These are phyloP conservation scores for Nothocercus julius DNA, from an alignment of 2,113 vertebrate species.

Conservation along the genomic window DNA sequence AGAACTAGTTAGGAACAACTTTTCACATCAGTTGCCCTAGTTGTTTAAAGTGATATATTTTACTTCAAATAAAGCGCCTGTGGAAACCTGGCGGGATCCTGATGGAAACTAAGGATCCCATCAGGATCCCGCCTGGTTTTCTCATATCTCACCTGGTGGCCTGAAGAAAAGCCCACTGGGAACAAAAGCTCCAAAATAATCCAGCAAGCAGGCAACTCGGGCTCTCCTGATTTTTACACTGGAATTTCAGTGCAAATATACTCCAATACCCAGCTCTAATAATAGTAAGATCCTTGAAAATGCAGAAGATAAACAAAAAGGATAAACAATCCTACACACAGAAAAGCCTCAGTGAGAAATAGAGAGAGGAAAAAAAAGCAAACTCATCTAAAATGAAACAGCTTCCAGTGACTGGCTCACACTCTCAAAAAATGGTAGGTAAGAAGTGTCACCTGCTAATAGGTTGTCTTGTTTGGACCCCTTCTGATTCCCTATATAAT, in stretches of 20 bases:
- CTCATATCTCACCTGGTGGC: not conserved
- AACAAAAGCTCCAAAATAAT: not conserved
- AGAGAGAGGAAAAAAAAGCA: fast-evolving
- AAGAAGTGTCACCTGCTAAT: not conserved
- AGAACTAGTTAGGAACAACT: not conserved
- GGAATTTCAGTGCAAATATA: not conserved
- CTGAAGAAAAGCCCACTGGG: not conserved
- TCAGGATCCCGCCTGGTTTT: not conserved
- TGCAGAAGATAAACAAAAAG: not conserved
- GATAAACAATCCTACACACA: not conserved
- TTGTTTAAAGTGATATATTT: fast-evolving
- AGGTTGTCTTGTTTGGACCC: fast-evolving
- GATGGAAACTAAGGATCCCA: not conserved
- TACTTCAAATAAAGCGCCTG: not conserved
- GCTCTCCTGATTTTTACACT: not conserved
- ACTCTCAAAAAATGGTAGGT: not conserved
- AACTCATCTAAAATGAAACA: not conserved
- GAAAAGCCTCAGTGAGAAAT: not conserved
- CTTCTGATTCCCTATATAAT: not conserved
- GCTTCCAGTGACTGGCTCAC: not conserved
- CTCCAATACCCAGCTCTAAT: not conserved
- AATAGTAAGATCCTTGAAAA: not conserved
- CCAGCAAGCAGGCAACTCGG: not conserved
- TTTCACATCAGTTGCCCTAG: not conserved
- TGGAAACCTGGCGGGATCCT: not conserved